A percentile compares a stretch with the other conserved stretches of the same genome.
Conservation (phyloP, 2,888 invertebrate species). For the Phytoseiulus persimilis region DNA sequence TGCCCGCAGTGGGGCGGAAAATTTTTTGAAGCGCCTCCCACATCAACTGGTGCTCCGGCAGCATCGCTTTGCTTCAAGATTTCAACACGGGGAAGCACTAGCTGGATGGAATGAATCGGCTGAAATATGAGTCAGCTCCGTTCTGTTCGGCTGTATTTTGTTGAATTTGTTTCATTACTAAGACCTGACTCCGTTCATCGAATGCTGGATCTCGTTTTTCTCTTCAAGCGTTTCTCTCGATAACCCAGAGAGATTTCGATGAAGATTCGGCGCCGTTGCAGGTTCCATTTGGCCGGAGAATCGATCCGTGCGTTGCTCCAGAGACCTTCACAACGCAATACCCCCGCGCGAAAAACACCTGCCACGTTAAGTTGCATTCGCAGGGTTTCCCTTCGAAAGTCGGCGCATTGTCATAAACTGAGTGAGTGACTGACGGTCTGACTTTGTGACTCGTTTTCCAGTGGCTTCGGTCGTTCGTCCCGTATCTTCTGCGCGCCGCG, state of each 20-base stretch:
- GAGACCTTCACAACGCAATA: neutral
- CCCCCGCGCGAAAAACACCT: neutral
- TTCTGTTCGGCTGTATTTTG: neutral
- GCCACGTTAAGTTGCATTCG: neutral
- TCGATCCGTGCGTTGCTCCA: neutral
- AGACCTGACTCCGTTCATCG: too few relatives aligned
- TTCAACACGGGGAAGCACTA: neutral
- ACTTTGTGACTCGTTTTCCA: neutral
- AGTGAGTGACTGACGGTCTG: too few relatives aligned
- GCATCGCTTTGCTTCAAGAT: neutral
- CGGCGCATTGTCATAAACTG: neutral
- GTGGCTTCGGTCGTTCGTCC: neutral
- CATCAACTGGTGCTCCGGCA: neutral
- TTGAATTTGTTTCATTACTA: too few relatives aligned
- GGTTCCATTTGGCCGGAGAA: neutral
- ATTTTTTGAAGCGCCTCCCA: neutral
- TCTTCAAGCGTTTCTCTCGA: too few relatives aligned
- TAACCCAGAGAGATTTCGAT: too few relatives aligned
- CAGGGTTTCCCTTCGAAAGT: neutral
- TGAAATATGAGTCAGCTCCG: neutral
- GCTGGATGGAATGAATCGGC: neutral
- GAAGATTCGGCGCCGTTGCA: neutral
- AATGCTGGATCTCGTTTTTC: too few relatives aligned
- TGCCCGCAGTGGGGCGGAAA: neutral
- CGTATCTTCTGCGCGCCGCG: neutral